A percentile compares a stretch with the other conserved stretches of the same genome.
Conservation (phyloP, 1,140 invertebrate species). For the Pectinophora gossypiella region DNA sequence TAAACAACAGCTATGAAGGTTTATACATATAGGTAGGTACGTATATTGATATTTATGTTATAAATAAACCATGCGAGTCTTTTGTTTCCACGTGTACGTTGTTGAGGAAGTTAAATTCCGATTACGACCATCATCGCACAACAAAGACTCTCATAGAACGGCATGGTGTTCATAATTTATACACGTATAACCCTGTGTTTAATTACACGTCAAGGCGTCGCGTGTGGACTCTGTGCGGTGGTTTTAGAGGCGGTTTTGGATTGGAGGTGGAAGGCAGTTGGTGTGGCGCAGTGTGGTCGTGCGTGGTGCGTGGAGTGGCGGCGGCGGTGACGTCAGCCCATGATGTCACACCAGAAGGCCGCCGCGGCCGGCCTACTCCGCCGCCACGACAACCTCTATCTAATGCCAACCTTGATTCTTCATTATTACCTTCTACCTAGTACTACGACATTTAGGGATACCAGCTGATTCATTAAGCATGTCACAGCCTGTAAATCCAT, state of each 20-base stretch:
- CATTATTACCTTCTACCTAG: too few species aligned
- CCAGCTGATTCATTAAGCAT: too few species aligned
- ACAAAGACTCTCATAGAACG: slow-evolving; percentile 18
- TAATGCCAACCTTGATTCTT: too few species aligned
- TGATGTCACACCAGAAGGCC: slow-evolving; percentile 33
- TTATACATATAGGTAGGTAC: too few species aligned
- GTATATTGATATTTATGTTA: too few species aligned
- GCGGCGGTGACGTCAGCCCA: slow-evolving; percentile 20
- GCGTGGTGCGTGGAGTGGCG: neutral
- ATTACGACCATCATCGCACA: slow-evolving; percentile 5
- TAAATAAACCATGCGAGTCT: too few species aligned
- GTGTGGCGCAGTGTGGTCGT: neutral
- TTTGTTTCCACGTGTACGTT: too few species aligned
- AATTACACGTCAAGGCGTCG: slow-evolving; percentile 22
- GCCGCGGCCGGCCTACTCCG: neutral
- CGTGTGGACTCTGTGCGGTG: neutral
- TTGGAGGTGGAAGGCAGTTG: neutral
- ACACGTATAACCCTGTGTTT: slow-evolving; percentile 26
- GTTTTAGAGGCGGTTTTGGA: neutral
- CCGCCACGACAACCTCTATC: too few species aligned
- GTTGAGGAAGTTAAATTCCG: slow-evolving; percentile 9
- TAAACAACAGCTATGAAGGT: too few species aligned
- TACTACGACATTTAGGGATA: too few species aligned
- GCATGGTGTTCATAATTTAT: slow-evolving; percentile 29
- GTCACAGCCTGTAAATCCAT: too few species aligned